phyloP scores from a whole-genome alignment of 2,113 vertebrate genomes.

The Alouatta palliata region DNA sequence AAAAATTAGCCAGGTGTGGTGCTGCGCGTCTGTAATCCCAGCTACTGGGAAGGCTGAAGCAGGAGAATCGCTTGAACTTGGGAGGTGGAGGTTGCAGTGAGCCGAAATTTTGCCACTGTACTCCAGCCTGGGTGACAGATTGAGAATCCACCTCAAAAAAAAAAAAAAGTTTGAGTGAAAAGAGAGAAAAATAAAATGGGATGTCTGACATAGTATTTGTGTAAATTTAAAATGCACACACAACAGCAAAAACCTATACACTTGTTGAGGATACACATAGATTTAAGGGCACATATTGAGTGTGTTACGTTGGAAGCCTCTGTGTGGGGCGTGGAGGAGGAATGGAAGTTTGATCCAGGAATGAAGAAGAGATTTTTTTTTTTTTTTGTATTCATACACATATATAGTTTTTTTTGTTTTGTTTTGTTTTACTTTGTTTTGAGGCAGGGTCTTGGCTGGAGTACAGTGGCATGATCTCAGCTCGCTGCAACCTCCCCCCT shows the following conservation, averaged over 20 bases:
- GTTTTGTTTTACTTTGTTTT: too few relatives aligned
- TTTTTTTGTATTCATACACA: not conserved
- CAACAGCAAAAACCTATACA: not conserved
- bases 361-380: not conserved
- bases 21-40: too few relatives aligned
- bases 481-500: too few relatives aligned
- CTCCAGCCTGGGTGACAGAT: too few relatives aligned
- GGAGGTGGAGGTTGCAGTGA: too few relatives aligned
- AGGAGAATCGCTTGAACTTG: too few relatives aligned
- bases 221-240: not conserved
- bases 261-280: not conserved
- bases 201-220: not conserved
- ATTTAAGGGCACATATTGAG: not conserved
- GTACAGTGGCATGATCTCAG: too few relatives aligned
- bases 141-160: too few relatives aligned
- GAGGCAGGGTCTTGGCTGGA: too few relatives aligned
- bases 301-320: not conserved
- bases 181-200: not conserved
- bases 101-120: fast-evolving
- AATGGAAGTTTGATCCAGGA: not conserved
- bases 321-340: not conserved
- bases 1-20: too few relatives aligned
- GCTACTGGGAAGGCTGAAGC: too few relatives aligned
- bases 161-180: not conserved
- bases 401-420: too few relatives aligned